phyloP scores from a whole-genome alignment of 2,797 vertebrate species.

The Helarctos malayanus region DNA sequence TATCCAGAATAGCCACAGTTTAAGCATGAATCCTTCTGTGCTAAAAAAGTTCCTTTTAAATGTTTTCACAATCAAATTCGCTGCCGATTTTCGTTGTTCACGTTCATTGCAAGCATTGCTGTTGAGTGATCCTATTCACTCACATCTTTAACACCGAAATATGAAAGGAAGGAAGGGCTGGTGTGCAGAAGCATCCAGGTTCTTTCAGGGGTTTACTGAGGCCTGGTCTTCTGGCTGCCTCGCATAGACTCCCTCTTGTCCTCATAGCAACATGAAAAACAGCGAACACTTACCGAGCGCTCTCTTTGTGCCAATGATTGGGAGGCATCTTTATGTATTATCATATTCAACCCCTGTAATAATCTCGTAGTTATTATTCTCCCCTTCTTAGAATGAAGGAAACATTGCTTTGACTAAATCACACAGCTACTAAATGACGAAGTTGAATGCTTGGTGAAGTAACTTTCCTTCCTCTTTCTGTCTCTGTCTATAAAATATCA shows the following conservation, averaged over 20 bases:
- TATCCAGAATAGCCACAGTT: background rate
- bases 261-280: background rate
- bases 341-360: background rate
- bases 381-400: conserved; percentile 9
- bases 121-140: background rate
- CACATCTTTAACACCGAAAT: background rate
- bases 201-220: background rate
- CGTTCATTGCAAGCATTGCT: background rate
- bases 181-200: background rate
- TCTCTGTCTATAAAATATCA: background rate
- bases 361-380: background rate
- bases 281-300: background rate
- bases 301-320: background rate
- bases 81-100: background rate
- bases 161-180: background rate
- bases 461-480: background rate
- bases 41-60: background rate
- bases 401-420: conserved; percentile 6
- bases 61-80: conserved; percentile 23
- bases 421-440: background rate
- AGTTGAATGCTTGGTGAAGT: conserved; percentile 1
- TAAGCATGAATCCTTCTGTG: background rate
- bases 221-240: background rate
- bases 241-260: background rate
- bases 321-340: background rate